Evolutionary conservation across 2,797 vertebrate genomes (phyloP).

Genomic region (Siniperca obscura): DNA sequence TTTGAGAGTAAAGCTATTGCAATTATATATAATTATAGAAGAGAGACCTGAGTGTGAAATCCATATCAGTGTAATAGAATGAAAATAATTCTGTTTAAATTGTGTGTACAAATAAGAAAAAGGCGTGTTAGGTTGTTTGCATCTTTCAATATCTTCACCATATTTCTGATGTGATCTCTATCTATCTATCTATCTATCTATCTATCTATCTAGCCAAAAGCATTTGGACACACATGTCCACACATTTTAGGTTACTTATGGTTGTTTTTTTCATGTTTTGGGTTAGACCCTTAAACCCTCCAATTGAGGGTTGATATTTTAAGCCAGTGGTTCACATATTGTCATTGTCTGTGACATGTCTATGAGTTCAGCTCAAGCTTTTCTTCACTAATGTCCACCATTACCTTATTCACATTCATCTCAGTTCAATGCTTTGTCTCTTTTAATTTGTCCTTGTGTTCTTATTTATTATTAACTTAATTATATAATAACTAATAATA

Average conservation of each 20-base stretch:
- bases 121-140: neutral
- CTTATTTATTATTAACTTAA: no score
- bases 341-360: neutral
- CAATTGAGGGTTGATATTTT: neutral
- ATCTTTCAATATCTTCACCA: neutral
- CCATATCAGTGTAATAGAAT: slow-evolving; percentile 36
- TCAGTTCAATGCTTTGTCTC: no score
- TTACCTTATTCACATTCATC: no score
- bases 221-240: neutral
- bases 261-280: no score
- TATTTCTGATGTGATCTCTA: neutral
- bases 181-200: neutral
- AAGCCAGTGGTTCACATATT: neutral
- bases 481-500: no score
- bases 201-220: neutral
- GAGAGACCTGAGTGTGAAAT: slow-evolving; percentile 48
- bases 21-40: slow-evolving; percentile 38
- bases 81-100: slow-evolving; percentile 12
- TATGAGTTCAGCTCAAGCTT: no score
- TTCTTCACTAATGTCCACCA: no score
- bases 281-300: neutral
- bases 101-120: neutral
- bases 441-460: no score
- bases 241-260: neutral
- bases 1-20: slow-evolving; percentile 12